Conservation (phyloP, 2,888 invertebrate species). For the Anthoptus insignis region DNA sequence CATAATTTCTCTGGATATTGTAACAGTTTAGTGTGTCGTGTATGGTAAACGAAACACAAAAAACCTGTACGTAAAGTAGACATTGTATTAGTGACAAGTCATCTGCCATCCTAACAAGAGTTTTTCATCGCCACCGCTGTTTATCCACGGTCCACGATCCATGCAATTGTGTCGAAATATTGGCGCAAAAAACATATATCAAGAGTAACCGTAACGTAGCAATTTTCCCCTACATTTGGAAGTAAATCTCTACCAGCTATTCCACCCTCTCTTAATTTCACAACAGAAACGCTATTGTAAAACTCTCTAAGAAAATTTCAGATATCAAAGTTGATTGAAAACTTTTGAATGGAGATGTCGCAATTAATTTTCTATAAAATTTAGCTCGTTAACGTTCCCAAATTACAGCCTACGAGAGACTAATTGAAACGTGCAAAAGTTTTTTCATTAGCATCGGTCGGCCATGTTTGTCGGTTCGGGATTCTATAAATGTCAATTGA, state of each 20-base stretch:
- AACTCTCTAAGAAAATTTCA: constrained; percentile 75
- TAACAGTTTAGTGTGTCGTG: too few species aligned
- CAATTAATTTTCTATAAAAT: constrained; percentile 86
- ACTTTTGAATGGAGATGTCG: constrained; percentile 84
- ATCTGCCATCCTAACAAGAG: too few species aligned
- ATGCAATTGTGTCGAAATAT: neutral
- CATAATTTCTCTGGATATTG: too few species aligned
- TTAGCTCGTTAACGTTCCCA: constrained; percentile 83
- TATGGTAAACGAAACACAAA: too few species aligned
- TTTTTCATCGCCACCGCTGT: too few species aligned
- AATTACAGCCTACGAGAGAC: constrained; percentile 77
- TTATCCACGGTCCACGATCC: too few species aligned
- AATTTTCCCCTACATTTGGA: too few species aligned
- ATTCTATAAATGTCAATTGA: constrained; percentile 24
- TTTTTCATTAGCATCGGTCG: constrained; percentile 72
- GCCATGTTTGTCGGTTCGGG: constrained; percentile 14
- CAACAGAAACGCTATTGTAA: constrained; percentile 47
- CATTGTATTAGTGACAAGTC: too few species aligned
- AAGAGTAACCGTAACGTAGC: too few species aligned
- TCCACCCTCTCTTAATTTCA: constrained; percentile 25
- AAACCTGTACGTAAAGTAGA: too few species aligned
- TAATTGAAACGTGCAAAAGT: constrained; percentile 81
- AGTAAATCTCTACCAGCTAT: too few species aligned
- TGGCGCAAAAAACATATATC: constrained; percentile 23
- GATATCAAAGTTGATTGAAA: constrained; percentile 77